Evolutionary conservation across 2,888 invertebrate species (phyloP), one percentile per base, ranked within the genome.

Genomic region (Lycia hirtaria): DNA sequence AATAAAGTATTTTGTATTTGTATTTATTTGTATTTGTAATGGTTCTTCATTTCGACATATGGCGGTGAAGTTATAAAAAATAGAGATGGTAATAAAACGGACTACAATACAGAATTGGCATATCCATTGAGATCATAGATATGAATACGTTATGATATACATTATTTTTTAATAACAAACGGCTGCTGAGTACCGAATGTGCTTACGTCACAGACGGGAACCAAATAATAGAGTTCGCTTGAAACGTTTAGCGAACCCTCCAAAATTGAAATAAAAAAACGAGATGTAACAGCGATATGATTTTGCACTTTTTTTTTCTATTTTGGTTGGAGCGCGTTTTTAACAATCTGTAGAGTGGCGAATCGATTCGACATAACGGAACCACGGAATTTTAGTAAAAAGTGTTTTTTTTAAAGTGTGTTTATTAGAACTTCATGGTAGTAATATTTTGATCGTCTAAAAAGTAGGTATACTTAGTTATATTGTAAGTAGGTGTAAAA

Each of bases 271-370:
- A 89, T 90, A 91, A 91, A 89, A 89, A 86, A 75, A 86, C 83
- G 88, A 90, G 90, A 89, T 90, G 88, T 88, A 89, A 87, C 88
- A 85, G 87, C 88, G 83, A 88, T 91, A 90, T 91, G 91, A 91
- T 89, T 89, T 89, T 85, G 91, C 90, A 89, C 80, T 88, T 91
- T 88, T 85, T 45, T n/a, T 74, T 78, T 78, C 73, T 79, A 74
- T 72, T 75, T 77, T 74, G 81, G 80, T 83, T 75, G 72, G 73
- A 78, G 80, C 80, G 75, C 84, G 85, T 83, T 88, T 88, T 85
- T 76, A 85, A 83, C 85, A 83, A 75, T 81, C 72, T 68, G 72
- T 75, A 78, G 84, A 82, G 75, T 72, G 75, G 70, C 69, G 73
- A 85, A 85, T 78, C 69, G 73, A 84, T 82, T 80, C 69, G 76